These are phyloP conservation scores for Aspidapion aeneum DNA, from an alignment of 2,888 invertebrate species.

Conservation along the genomic window DNA sequence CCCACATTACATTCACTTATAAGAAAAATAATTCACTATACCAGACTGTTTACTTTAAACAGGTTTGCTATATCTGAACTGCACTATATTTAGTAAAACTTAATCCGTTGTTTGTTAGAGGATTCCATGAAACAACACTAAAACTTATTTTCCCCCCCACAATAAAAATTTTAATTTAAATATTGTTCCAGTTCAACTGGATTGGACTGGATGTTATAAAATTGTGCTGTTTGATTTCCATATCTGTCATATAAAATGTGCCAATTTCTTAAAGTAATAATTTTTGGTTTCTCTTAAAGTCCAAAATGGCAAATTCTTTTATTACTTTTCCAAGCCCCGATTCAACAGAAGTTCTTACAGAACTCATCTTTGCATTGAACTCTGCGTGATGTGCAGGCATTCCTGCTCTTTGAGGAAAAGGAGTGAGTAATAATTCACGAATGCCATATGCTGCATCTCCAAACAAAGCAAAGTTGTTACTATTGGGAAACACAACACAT, in stretches of 20 bases:
- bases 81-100: too few relatives aligned
- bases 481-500: constrained; percentile 12
- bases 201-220: constrained; percentile 5
- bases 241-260: neutral
- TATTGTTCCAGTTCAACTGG: neutral
- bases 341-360: constrained; percentile 21
- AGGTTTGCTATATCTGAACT: too few relatives aligned
- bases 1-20: too few relatives aligned
- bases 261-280: constrained; percentile 13
- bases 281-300: neutral
- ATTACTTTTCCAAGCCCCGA: constrained; percentile 25
- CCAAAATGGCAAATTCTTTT: constrained; percentile 20
- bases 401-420: constrained; percentile 13
- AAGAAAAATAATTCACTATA: too few relatives aligned
- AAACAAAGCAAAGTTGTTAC: constrained; percentile 23
- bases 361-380: constrained; percentile 23
- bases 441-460: constrained; percentile 26
- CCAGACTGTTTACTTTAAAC: too few relatives aligned
- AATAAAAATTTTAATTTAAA: neutral
- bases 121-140: too few relatives aligned
- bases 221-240: constrained; percentile 16
- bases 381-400: constrained; percentile 8
- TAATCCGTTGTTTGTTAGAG: too few relatives aligned
- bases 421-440: constrained; percentile 17
- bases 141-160: too few relatives aligned